Conservation (phyloP, 2,797 vertebrate species). For the Acanthurus leucopareius region DNA sequence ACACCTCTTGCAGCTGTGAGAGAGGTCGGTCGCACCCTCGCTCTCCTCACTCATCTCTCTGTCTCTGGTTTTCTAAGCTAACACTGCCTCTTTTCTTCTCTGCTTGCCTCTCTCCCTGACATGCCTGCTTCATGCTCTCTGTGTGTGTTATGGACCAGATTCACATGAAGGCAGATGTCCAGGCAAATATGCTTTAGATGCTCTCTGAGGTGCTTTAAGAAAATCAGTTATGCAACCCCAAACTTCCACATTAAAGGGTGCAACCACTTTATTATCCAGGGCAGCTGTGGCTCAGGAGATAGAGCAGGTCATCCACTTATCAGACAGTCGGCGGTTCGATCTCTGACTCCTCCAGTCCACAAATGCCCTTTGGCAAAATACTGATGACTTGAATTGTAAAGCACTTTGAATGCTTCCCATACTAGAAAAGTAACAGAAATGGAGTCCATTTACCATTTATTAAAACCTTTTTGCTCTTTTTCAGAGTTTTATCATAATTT, state of each 20-base stretch:
- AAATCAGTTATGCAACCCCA: neutral
- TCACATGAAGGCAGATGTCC: slow-evolving; percentile 11
- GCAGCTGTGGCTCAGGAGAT: no score
- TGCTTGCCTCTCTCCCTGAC: slow-evolving; percentile 9
- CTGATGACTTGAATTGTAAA: no score
- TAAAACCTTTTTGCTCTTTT: neutral
- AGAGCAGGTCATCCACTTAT: no score
- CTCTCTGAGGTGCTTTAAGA: neutral
- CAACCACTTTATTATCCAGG: no score
- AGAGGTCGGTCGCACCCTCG: slow-evolving; percentile 65
- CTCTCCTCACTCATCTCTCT: slow-evolving; percentile 60
- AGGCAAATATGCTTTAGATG: neutral
- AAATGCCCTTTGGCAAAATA: no score
- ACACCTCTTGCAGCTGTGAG: slow-evolving; percentile 80
- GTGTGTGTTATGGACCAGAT: slow-evolving; percentile 19
- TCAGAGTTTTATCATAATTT: no score
- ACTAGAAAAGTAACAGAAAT: no score
- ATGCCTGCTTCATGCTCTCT: slow-evolving; percentile 13
- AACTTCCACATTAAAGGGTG: neutral
- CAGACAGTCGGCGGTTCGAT: no score
- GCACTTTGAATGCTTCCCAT: no score
- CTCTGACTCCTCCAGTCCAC: no score
- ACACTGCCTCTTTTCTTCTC: slow-evolving; percentile 70
- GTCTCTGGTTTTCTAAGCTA: slow-evolving; percentile 34
- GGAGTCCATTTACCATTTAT: no score